A percentile compares a stretch with the other conserved stretches of the same genome.
Evolutionary conservation across 2,888 invertebrate genomes (phyloP).

Genomic region (Drosophila atripex): DNA sequence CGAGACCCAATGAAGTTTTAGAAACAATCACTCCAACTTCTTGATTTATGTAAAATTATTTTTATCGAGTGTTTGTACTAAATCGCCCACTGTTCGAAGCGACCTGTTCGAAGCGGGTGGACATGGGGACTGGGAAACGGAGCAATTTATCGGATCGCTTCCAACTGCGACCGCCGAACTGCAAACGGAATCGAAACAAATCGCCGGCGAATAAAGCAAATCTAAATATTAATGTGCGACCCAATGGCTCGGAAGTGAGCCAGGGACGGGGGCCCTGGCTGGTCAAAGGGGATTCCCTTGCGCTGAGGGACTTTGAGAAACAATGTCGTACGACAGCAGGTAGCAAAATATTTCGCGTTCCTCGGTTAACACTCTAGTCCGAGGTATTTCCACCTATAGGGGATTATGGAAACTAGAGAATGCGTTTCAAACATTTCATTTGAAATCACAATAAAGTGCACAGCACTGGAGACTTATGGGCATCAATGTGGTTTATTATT

Average conservation of each 20-base stretch:
- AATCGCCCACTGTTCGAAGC: conserved; percentile 23
- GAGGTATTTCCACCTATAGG: background rate
- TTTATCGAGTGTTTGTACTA: background rate
- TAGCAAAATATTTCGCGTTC: conserved; percentile 37
- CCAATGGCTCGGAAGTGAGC: conserved; percentile 75
- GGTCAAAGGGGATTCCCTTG: conserved; percentile 6
- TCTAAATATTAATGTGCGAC: conserved; percentile 76
- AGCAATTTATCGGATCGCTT: conserved; percentile 26
- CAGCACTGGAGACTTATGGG: too few species aligned
- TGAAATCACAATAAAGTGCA: background rate
- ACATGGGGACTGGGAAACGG: conserved; percentile 13
- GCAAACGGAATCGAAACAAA: conserved; percentile 70
- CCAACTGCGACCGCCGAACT: conserved; percentile 5
- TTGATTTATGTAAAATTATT: background rate
- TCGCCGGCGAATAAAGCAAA: conserved; percentile 69
- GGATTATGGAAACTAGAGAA: background rate
- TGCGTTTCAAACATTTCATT: background rate
- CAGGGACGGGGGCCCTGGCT: background rate
- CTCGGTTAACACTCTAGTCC: conserved; percentile 52
- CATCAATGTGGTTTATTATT: too few species aligned
- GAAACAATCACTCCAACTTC: too few species aligned
- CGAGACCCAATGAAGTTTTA: too few species aligned
- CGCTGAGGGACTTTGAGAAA: conserved; percentile 29
- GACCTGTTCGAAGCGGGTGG: conserved; percentile 1
- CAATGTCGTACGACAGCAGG: conserved; percentile 51